phyloP scores from a whole-genome alignment of 2,797 vertebrate species.

The Mormyrus proboscirostris region DNA sequence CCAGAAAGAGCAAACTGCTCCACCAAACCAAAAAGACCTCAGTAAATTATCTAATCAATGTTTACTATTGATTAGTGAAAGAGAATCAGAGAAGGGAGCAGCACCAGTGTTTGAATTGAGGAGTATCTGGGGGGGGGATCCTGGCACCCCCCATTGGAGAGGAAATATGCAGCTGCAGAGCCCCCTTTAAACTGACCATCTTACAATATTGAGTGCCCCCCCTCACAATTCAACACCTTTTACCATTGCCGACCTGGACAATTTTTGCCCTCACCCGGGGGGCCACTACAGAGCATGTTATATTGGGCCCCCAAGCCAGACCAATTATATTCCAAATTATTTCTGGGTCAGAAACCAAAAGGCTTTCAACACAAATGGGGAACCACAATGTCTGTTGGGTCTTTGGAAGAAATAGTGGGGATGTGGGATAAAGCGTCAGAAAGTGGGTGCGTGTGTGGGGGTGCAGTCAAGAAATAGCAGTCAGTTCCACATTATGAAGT shows the following conservation, averaged over 20 bases:
- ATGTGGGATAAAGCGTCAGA: background rate
- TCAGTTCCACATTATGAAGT: background rate
- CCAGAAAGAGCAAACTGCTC: background rate
- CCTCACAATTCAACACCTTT: background rate
- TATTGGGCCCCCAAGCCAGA: background rate
- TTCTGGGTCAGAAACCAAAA: background rate
- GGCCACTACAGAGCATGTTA: background rate
- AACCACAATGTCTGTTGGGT: background rate
- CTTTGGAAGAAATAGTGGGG: background rate
- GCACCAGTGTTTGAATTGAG: background rate
- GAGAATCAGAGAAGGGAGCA: background rate
- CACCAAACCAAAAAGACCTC: background rate
- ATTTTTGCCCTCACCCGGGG: background rate
- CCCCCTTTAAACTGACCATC: background rate
- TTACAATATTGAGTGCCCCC: background rate
- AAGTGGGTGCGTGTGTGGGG: background rate
- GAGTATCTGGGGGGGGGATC: background rate
- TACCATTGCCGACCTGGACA: background rate
- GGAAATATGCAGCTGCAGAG: background rate
- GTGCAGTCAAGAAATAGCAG: background rate
- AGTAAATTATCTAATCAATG: background rate
- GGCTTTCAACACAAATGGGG: background rate
- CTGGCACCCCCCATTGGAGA: background rate
- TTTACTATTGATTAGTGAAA: background rate
- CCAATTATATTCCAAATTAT: background rate